Base-by-base conservation (phyloP, 2,888 invertebrate genomes). In the Conchocele bisecta region DNA sequence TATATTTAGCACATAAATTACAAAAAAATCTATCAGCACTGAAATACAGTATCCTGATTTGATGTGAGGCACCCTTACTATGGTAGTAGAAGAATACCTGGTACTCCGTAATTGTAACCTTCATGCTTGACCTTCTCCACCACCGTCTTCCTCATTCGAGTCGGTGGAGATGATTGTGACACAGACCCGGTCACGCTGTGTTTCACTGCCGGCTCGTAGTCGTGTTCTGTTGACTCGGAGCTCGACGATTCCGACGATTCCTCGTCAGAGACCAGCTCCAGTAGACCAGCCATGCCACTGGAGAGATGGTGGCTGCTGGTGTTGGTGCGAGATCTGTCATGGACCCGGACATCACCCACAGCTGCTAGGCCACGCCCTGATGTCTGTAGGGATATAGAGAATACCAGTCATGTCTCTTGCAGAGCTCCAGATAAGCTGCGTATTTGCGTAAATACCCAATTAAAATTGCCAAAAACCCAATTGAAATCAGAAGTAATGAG, bases 81-180 rank as follows among this genome's bases (percentile, higher is more conserved):
- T n/a, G n/a, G n/a, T n/a, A n/a, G n/a, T n/a, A n/a, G n/a, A n/a
- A n/a, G n/a, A n/a, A n/a, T 37, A 67, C 75, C 77, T 68, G 89
- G 89, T 5, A 90, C 83, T n/a, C 90, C 90, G 82, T 90, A 90
- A 68, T 89, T 88, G 73, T 90, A 90, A 5, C 89, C 88, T 46
- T 80, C 76, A 39, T 86, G 83, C 57, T 83, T 79, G 5, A 88
- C 80, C 50, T 83, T 82, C 57, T 86, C 87, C 1, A 84, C 79
- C 1, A 77, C 71, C n/a, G 80, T 64, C 74, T 74, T 81, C 48
- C 54, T 69, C 17, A 74, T 64, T 71, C 33, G 66, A 17, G 22
- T 31, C 13, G 72, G 69, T 1, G 83, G 75, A n/a, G 75, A 61
- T 24, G 70, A 65, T n/a, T 71, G 56, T 13, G 77, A 69, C 15